Evolutionary conservation across 2,113 vertebrate genomes (phyloP).

Genomic region (Oryzias celebensis): DNA sequence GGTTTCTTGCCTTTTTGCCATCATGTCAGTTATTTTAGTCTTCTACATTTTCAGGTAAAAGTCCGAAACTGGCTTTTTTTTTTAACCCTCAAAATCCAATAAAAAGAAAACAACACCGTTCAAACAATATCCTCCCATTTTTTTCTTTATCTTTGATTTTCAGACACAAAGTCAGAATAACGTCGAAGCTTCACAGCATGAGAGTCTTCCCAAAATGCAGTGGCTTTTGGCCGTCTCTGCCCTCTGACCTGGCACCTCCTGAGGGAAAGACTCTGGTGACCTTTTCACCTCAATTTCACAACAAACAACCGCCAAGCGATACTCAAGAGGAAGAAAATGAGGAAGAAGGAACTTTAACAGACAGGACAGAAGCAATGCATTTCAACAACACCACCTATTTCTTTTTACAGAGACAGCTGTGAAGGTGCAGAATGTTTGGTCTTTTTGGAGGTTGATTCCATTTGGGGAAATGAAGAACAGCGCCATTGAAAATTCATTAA

Average conservation of each 20-base stretch:
- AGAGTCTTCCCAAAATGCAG: background rate
- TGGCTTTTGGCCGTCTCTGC: conserved; percentile 3
- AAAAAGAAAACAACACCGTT: background rate
- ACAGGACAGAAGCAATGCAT: conserved; percentile 41
- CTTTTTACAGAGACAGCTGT: conserved; percentile 32
- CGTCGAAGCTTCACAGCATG: conserved; percentile 50
- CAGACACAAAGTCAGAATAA: conserved; percentile 57
- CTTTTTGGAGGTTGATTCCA: background rate
- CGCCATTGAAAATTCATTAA: conserved; percentile 4
- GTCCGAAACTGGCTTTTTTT: background rate
- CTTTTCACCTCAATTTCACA: background rate
- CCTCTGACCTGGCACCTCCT: conserved; percentile 10
- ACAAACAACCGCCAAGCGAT: conserved; percentile 16
- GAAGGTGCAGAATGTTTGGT: background rate
- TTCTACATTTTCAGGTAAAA: conserved; percentile 63
- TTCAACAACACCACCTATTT: conserved; percentile 78
- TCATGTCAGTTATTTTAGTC: conserved; percentile 45
- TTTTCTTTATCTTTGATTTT: conserved; percentile 3
- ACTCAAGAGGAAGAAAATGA: conserved; percentile 30
- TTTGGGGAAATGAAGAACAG: background rate
- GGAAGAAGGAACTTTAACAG: conserved; percentile 11
- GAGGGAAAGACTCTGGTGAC: conserved; percentile 57
- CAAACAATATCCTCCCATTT: background rate
- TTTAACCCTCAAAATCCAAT: no score
- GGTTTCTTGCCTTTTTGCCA: conserved; percentile 34